A percentile compares a stretch with the other conserved stretches of the same genome.
Evolutionary conservation across 23 tunicate species (phyloP).

Genomic region (Trididemnum miniatum): DNA sequence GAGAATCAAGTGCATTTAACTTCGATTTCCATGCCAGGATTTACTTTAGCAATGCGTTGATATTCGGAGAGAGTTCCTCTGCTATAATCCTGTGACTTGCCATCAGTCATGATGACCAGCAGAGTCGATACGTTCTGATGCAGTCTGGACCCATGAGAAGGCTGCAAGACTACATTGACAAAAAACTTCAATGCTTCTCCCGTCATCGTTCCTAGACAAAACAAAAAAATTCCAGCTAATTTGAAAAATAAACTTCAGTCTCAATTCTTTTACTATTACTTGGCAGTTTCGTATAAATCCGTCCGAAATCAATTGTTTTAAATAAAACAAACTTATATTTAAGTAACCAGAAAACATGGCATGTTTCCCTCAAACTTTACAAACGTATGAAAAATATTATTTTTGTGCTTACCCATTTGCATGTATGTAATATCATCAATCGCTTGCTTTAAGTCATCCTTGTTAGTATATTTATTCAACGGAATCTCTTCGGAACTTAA

Average conservation of each 20-base stretch:
- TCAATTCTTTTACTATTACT: no score
- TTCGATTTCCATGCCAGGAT: no score
- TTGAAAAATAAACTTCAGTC: no score
- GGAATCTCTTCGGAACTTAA: conserved; percentile 29
- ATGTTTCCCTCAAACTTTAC: no score
- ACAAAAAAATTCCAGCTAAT: not conserved
- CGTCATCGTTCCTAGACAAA: conserved; percentile 70
- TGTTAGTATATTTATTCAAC: conserved; percentile 27
- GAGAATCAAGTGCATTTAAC: no score
- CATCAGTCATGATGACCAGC: conserved; percentile 66
- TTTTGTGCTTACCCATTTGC: conserved; percentile 19
- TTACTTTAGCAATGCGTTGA: conserved; percentile 45
- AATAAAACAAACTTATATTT: not conserved
- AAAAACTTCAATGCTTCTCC: conserved; percentile 62
- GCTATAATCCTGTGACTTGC: conserved; percentile 57
- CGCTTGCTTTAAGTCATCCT: conserved; percentile 42
- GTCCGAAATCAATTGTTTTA: no score
- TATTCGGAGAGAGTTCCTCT: conserved; percentile 42
- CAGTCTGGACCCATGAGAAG: conserved; percentile 24
- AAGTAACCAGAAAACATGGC: not conserved
- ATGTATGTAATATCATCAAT: conserved; percentile 41
- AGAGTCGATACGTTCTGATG: conserved; percentile 7
- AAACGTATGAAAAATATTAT: no score
- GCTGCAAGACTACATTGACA: conserved; percentile 1
- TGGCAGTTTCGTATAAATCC: no score